Base-by-base conservation (phyloP, 2,113 vertebrate genomes). In the Leptodactylus fuscus region DNA sequence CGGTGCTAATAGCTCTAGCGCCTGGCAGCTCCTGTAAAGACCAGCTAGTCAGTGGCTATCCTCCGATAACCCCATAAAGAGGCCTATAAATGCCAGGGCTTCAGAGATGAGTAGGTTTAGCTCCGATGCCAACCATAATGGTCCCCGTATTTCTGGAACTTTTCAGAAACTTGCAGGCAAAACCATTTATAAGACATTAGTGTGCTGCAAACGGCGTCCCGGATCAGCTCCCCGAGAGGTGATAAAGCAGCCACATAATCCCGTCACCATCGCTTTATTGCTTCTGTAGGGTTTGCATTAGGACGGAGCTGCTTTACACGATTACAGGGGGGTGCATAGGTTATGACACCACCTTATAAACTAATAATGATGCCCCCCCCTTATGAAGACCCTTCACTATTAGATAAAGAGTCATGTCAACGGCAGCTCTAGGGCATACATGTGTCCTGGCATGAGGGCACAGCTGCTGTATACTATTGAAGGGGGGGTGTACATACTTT, bases 11-110 rank as follows among this genome's bases (percentile, higher is more conserved):
- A n/a, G n/a, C n/a, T n/a, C n/a, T n/a, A n/a, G n/a, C n/a, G n/a
- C n/a, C n/a, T n/a, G n/a, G 71, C 71, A 62, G 81, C 71, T 46
- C 5, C 24, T 36, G 41, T 13, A 76, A 65, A 65, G 83, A 34
- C 34, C 62, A 70, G 24, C 16, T 34, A 79, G 32, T n/a, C 41
- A 60, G 60, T 41, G 75, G 83, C 20, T 5, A 20, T 32, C 62
- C 69, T n/a, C 46, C 32, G 1, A 7, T 51, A 18, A 24, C 38
- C 70, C 51, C 53, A 58, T 27, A 38, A 55, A 70, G 81, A 81
- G 10, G 0, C 11, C 62, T 62, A 34, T 34, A 62, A 29, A 32
- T 12, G 11, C 27, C 12, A 16, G 27, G 60, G 60, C 27, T 65
- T 65, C 32, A 32, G 11, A 29, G 24, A 32, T 18, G 32, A 69